phyloP scores from a whole-genome alignment of 2,888 invertebrate species.

The Dryobotodes eremita region DNA sequence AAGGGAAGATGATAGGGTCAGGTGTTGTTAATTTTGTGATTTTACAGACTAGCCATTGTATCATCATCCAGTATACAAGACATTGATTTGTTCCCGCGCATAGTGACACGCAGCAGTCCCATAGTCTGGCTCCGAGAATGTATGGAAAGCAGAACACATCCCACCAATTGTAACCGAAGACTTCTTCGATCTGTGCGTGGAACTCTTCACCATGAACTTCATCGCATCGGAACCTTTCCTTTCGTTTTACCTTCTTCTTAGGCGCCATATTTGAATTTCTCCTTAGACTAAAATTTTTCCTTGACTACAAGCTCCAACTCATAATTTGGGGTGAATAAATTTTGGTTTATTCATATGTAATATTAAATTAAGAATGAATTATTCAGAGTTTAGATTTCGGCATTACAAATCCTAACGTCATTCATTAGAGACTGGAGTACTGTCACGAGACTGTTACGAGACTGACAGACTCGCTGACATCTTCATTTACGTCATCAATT shows the following conservation, averaged over 20 bases:
- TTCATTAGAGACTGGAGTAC: not conserved
- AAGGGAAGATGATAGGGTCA: conserved; percentile 83
- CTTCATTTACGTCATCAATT: not conserved
- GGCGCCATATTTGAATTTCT: conserved; percentile 72
- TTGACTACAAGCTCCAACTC: conserved; percentile 18
- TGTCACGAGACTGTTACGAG: not conserved
- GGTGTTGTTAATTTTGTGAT: conserved; percentile 80
- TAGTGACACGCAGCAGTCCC: conserved; percentile 79
- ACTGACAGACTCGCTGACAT: conserved; percentile 1
- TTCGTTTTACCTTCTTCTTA: conserved; percentile 64
- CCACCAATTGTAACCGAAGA: conserved; percentile 82
- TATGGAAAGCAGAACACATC: conserved; percentile 86
- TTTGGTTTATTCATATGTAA: conserved; percentile 22
- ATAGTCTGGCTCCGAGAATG: conserved; percentile 78
- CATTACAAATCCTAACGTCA: conserved; percentile 21
- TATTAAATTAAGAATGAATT: not conserved
- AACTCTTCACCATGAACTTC: conserved; percentile 77
- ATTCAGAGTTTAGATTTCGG: conserved; percentile 7
- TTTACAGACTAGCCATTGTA: conserved; percentile 86
- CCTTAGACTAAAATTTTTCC: conserved; percentile 12
- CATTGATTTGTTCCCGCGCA: conserved; percentile 84
- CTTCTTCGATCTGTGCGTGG: conserved; percentile 77
- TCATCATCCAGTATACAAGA: conserved; percentile 83
- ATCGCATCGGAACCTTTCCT: conserved; percentile 73
- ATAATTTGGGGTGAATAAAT: conserved; percentile 44